Evolutionary conservation across 1,140 invertebrate species (phyloP), one percentile per base, ranked within the genome.

Genomic region (Amphibalanus amphitrite): DNA sequence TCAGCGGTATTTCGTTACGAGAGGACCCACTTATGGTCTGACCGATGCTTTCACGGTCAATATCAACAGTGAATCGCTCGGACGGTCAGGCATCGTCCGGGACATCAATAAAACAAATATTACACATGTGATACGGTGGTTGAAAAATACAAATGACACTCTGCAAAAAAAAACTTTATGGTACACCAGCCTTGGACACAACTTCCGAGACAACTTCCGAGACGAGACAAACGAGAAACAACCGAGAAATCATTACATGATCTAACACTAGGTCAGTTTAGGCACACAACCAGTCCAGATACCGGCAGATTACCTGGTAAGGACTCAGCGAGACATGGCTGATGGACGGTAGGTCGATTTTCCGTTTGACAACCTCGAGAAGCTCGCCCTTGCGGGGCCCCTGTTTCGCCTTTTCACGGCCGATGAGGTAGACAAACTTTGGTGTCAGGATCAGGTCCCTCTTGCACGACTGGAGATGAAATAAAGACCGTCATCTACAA

Each of bases 381-480:
- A 83, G 77, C 77, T 83, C 76, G 74, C 87, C 82, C 83, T 89
- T 82, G 78, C 85, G 73, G 73, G 82, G 75, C 75, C 88, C 82
- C 82, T 88, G 81, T 81, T 88, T 79, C 74, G 82, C 76, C 73
- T 81, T 78, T 74, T 84, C 82, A 72, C 82, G 75, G 1, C 87
- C 87, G 69, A 89, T 84, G 10, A 89, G 78, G 72, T 84, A 85
- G 17, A 90, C 69, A 75, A 78, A 80, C 73, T 86, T 86, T 26
- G 80, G 79, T 3, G 88, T 89, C 28, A 90, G 73, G n/a, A 90
- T 81, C 69, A 90, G 77, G 79, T 90, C 88, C 75, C 87, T 78
- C 75, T 88, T 84, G 33, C 83, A 81, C 69, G 79, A 75, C 47
- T 59, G 47, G 23, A 20, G 23, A 59, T 15, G 15, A n/a, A n/a